Evolutionary conservation across 2,888 invertebrate species (phyloP).

Genomic region (Synergus itoensis): DNA sequence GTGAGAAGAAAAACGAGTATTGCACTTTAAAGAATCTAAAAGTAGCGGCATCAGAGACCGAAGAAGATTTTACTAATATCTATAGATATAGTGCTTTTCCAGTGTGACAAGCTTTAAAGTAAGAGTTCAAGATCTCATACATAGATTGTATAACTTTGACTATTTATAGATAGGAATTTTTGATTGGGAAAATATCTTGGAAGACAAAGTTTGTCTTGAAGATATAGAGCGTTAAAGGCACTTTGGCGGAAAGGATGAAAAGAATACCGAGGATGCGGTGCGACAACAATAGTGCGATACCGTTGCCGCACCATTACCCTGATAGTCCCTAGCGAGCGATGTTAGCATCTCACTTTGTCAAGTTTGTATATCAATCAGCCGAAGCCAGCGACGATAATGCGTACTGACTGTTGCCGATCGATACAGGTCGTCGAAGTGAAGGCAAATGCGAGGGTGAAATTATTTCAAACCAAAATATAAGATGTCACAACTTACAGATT

Average conservation of each 20-base stretch:
- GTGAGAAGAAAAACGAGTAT: slow-evolving; percentile 20
- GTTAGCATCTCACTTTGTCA: slow-evolving; percentile 64
- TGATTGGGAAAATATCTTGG: neutral
- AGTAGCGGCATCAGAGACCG: neutral
- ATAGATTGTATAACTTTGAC: neutral
- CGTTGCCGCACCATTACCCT: slow-evolving; percentile 58
- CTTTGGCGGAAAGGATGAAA: slow-evolving; percentile 21
- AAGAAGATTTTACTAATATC: neutral
- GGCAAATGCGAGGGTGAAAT: neutral
- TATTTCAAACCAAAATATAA: neutral
- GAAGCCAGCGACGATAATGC: slow-evolving; percentile 56
- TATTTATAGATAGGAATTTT: neutral
- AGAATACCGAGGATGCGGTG: slow-evolving; percentile 10
- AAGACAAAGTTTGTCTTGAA: slow-evolving; percentile 12
- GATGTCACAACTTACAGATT: neutral
- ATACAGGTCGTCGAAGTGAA: slow-evolving; percentile 21
- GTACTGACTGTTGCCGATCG: slow-evolving; percentile 10
- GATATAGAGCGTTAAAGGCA: neutral
- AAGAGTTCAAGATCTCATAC: neutral
- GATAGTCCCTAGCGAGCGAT: slow-evolving; percentile 58
- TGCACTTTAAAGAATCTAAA: neutral
- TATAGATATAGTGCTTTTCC: too few species aligned
- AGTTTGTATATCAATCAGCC: slow-evolving; percentile 68
- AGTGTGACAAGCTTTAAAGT: too few species aligned
- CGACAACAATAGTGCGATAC: slow-evolving; percentile 51